A percentile compares a stretch with the other conserved stretches of the same genome.
These are phyloP conservation scores for Nomada goodeniana DNA, from an alignment of 2,888 invertebrate genomes.

Conservation along the genomic window DNA sequence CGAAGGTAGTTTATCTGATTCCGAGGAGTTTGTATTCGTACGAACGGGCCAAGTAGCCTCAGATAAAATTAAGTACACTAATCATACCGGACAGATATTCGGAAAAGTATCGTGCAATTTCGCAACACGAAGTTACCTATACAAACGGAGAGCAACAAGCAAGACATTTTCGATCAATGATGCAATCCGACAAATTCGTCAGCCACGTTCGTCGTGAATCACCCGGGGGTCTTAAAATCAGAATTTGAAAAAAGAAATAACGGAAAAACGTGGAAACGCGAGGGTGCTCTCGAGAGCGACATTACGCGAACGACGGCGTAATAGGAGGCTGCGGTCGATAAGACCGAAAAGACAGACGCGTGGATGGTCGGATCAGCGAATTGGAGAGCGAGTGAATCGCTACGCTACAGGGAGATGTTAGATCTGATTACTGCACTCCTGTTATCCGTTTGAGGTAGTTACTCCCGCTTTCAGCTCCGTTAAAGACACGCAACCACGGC, in stretches of 20 bases:
- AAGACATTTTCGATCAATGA: no score
- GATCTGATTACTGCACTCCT: conserved; percentile 74
- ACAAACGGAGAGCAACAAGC: no score
- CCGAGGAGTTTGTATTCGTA: not conserved
- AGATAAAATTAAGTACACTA: no score
- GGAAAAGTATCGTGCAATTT: no score
- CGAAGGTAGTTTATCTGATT: not conserved
- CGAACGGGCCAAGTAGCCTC: not conserved
- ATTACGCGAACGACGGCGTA: conserved; percentile 62
- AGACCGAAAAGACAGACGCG: conserved; percentile 70
- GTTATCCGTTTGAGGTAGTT: conserved; percentile 77
- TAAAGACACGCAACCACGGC: conserved; percentile 63
- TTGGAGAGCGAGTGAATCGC: conserved; percentile 69
- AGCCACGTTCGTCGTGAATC: conserved; percentile 20
- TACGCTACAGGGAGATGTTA: conserved; percentile 57
- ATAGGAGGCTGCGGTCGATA: conserved; percentile 70
- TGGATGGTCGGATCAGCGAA: conserved; percentile 64
- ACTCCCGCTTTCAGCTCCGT: conserved; percentile 65
- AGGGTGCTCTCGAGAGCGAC: conserved; percentile 47
- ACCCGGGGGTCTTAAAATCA: not conserved
- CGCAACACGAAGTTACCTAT: no score
- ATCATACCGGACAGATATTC: no score
- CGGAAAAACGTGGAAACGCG: conserved; percentile 8
- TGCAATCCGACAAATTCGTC: conserved; percentile 20
- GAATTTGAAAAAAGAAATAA: conserved; percentile 6